These are phyloP conservation scores for Heterochromis multidens DNA, from an alignment of 2,113 vertebrate genomes.

Conservation along the genomic window DNA sequence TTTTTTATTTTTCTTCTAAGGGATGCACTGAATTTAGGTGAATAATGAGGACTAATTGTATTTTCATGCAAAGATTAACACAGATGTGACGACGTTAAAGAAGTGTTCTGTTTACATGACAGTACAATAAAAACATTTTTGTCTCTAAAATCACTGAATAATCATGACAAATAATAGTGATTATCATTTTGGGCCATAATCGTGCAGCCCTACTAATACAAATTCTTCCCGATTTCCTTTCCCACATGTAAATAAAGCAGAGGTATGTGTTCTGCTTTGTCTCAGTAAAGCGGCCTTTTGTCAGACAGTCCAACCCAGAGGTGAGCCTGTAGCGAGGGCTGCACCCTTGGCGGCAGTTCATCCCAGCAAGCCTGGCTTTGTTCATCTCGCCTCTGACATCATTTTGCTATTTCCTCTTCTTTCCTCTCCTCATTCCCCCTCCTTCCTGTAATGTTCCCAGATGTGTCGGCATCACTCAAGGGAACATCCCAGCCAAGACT, in stretches of 20 bases:
- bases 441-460: slow-evolving; percentile 31
- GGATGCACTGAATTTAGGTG: not conserved
- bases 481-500: slow-evolving; percentile 61
- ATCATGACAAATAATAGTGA: not conserved
- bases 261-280: not conserved
- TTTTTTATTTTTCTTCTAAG: not conserved
- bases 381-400: slow-evolving; percentile 55
- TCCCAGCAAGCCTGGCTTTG: slow-evolving; percentile 39
- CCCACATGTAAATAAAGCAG: not conserved
- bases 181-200: not conserved
- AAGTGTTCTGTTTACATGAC: not conserved
- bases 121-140: not conserved
- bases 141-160: not conserved
- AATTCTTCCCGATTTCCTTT: not conserved
- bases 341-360: slow-evolving; percentile 10
- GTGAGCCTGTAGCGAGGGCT: slow-evolving; percentile 18
- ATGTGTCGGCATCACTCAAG: slow-evolving; percentile 39
- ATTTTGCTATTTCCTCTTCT: slow-evolving; percentile 55
- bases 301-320: slow-evolving; percentile 31
- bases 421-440: not conserved
- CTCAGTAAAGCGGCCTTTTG: not conserved
- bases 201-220: not conserved
- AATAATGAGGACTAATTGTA: not conserved
- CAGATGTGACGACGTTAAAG: not conserved
- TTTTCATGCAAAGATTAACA: not conserved